Evolutionary conservation across 2,888 invertebrate genomes (phyloP).

Genomic region (Rapana venosa): DNA sequence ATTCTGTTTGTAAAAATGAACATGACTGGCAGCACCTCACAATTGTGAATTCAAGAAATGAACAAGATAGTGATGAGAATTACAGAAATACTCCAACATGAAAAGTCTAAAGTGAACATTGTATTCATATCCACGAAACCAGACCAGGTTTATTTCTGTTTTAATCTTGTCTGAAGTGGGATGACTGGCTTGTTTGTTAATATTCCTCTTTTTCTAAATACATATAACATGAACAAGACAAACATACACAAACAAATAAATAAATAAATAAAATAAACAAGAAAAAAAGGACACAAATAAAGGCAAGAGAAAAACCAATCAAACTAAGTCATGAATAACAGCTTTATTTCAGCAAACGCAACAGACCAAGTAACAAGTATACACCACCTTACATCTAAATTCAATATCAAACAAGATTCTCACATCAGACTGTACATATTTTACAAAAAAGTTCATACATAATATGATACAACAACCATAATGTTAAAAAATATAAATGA

Average conservation of each 20-base stretch:
- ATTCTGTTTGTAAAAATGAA: too few species aligned
- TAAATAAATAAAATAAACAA: background rate
- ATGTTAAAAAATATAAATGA: constrained; percentile 11
- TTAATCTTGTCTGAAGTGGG: too few species aligned
- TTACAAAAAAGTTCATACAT: background rate
- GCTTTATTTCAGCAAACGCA: constrained; percentile 42
- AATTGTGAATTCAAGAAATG: too few species aligned
- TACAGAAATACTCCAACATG: too few species aligned
- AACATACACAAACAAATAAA: background rate
- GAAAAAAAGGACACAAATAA: background rate
- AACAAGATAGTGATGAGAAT: too few species aligned
- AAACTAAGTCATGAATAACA: constrained; percentile 24
- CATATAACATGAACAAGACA: background rate
- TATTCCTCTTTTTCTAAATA: too few species aligned
- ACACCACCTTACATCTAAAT: background rate
- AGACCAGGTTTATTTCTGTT: too few species aligned
- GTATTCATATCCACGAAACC: too few species aligned
- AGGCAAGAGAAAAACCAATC: background rate
- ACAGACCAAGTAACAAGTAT: constrained; percentile 23
- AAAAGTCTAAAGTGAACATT: too few species aligned
- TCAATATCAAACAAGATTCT: background rate
- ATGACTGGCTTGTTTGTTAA: too few species aligned
- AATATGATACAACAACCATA: background rate
- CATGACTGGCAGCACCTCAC: too few species aligned
- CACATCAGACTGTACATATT: constrained; percentile 6